phyloP scores from a whole-genome alignment of 2,888 invertebrate species.

The Lasioglossum villosulum region DNA sequence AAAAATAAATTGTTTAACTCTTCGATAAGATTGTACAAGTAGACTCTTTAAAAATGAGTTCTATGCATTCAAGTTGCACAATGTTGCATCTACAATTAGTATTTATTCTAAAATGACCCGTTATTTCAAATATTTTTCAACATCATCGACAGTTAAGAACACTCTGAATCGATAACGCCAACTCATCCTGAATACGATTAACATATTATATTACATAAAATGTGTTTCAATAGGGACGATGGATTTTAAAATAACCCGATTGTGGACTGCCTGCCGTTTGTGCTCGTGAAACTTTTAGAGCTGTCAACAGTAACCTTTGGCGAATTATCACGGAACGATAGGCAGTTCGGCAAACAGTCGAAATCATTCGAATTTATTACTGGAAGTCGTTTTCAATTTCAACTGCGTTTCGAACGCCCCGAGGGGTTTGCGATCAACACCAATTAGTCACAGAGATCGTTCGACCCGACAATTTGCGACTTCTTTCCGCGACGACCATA shows the following conservation, averaged over 20 bases:
- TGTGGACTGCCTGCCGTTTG: not conserved
- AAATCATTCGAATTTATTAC: conserved; percentile 1
- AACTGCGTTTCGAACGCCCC: not conserved
- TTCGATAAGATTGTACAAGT: not conserved
- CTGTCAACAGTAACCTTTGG: not conserved
- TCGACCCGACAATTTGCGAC: not conserved
- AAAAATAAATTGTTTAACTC: not conserved
- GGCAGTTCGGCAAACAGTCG: not conserved
- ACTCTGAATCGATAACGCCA: not conserved
- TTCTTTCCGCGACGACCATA: not conserved
- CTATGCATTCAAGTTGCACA: not conserved
- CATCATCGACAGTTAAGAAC: not conserved
- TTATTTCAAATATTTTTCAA: not conserved
- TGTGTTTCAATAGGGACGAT: not conserved
- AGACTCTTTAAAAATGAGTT: not conserved
- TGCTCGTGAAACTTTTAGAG: not conserved
- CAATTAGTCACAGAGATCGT: conserved; percentile 1
- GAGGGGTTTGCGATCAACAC: not conserved
- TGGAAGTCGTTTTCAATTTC: not conserved
- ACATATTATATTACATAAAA: not conserved
- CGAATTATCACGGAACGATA: not conserved
- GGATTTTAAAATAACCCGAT: not conserved
- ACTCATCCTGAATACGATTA: not conserved
- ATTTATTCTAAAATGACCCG: no score
- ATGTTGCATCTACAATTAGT: not conserved